Evolutionary conservation across 2,797 vertebrate species (phyloP).

Genomic region (Mus caroli): DNA sequence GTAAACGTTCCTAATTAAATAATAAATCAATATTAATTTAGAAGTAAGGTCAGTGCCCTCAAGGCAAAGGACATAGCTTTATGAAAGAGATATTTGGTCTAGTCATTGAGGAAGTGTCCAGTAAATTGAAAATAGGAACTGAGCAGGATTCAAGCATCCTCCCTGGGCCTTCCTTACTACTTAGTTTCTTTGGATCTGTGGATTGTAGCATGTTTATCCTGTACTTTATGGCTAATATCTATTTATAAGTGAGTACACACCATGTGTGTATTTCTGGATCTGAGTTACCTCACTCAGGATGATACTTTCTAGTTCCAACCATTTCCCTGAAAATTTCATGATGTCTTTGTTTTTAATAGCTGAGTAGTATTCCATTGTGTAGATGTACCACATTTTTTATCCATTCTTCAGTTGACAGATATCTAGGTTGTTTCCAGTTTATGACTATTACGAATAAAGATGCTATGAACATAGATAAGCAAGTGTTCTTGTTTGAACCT

Average conservation of each 20-base stretch:
- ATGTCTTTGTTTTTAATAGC: too few species aligned
- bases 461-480: background rate
- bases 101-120: background rate
- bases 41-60: background rate
- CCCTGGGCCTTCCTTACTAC: background rate
- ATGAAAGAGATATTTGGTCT: background rate
- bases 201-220: background rate
- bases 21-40: conserved; percentile 46
- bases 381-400: background rate
- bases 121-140: background rate
- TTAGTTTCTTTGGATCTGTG: background rate
- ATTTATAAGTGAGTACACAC: background rate
- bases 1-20: conserved; percentile 41
- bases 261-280: background rate
- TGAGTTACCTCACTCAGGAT: background rate
- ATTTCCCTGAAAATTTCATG: background rate
- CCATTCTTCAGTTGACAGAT: background rate
- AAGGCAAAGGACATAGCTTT: background rate
- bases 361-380: too few species aligned
- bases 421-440: background rate
- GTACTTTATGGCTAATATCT: background rate
- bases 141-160: background rate
- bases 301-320: background rate
- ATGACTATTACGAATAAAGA: background rate
- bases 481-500: background rate